Conservation (phyloP, 2,113 vertebrate genomes). For the Phoenicopterus ruber region DNA sequence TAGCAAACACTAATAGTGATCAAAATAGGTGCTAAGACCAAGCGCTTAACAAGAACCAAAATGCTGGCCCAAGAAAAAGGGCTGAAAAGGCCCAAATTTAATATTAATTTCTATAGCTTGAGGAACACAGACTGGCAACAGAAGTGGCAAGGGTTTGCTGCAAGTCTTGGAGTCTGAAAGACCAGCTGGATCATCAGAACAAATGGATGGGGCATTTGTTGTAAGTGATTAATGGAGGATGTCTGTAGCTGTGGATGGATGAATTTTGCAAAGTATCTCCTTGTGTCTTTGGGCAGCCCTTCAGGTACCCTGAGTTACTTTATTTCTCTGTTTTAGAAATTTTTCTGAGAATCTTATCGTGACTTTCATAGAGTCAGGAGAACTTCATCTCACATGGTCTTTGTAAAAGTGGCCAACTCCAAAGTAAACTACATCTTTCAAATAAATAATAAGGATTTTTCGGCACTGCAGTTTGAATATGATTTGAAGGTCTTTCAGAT, state of each 20-base stretch:
- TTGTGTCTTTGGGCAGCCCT: not conserved
- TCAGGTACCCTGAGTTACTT: not conserved
- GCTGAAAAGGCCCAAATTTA: not conserved
- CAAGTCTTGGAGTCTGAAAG: not conserved
- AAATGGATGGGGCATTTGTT: not conserved
- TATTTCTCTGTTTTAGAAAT: not conserved
- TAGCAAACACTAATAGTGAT: not conserved
- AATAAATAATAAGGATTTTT: constrained; percentile 1
- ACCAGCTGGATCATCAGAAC: not conserved
- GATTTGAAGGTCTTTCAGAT: not conserved
- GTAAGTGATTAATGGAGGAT: not conserved
- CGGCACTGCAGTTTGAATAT: not conserved
- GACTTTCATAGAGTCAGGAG: not conserved
- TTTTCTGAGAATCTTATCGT: not conserved
- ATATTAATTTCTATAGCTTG: not conserved
- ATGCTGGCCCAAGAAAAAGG: not conserved
- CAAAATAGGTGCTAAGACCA: not conserved
- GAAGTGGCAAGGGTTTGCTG: not conserved
- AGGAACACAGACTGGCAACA: not conserved
- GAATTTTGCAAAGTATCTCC: not conserved
- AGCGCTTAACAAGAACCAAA: not conserved
- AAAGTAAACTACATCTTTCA: not conserved
- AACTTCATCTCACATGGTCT: not conserved
- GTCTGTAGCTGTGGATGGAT: not conserved
- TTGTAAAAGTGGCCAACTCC: not conserved